Evolutionary conservation across 2,113 vertebrate species (phyloP), one percentile per base, ranked within the genome.

Genomic region (Ochotona princeps): DNA sequence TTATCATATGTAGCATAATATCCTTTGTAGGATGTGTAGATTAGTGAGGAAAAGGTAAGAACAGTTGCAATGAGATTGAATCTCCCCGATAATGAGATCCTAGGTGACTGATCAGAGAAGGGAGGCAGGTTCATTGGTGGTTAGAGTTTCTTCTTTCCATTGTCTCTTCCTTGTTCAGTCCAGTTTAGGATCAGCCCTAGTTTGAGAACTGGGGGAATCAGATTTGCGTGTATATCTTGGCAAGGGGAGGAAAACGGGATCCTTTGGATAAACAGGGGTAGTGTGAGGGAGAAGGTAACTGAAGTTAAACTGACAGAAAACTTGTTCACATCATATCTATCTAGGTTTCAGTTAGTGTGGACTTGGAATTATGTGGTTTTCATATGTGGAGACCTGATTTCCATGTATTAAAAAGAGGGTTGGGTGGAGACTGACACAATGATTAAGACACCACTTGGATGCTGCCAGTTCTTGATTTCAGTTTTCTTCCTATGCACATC

Each of bases 341-440:
- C 49, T 47, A 73, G 69, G 11, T 82, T 73, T 92, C 9, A 12
- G 25, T 92, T 89, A 74, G 23, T 83, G 14, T 90, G 78, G 78
- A 65, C 65, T 82, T 95, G 30, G 63, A 82, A 90, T 84, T 90
- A 74, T 9, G 9, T 74, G 51, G 76, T 54, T 83, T 44, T 44
- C n/a, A n/a, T n/a, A n/a, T n/a, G n/a, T n/a, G n/a, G 54, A 73
- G 61, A 84, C 13, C 30, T 80, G 26, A 80, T 85, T 95, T 90
- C 93, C 49, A 60, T 67, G 51, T 65, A 1, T 44, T 76, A 5
- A 28, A 78, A 82, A 84, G 54, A 57, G 54, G 11, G 54, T 57
- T 12, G 54, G 17, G 54, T 57, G 54, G 14, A 17, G 13, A 57
- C 17, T 57, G 54, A 57, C 54, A 57, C 54, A 57, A 17, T 57